Conservation (phyloP, 2,797 vertebrate genomes). For the Sciaenops ocellatus region DNA sequence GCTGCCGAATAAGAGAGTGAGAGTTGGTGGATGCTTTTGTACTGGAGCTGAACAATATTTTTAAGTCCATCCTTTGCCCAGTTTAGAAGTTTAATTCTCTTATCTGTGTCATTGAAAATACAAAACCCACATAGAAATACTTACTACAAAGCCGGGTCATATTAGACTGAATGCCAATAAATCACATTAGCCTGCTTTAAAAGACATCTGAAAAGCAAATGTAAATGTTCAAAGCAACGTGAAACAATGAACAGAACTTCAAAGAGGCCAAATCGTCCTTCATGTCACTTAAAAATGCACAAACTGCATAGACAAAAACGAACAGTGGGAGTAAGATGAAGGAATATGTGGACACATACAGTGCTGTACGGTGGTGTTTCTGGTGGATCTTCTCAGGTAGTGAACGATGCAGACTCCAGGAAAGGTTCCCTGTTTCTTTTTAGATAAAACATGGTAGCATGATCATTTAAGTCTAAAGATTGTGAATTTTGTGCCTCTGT, state of each 20-base stretch:
- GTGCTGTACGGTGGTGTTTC: neutral
- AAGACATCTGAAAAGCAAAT: neutral
- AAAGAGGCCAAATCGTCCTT: neutral
- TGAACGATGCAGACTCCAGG: neutral
- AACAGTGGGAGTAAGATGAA: neutral
- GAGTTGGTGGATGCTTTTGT: conserved; percentile 20
- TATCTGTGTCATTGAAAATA: neutral
- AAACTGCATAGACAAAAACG: neutral
- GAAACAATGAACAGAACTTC: neutral
- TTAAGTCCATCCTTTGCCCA: conserved; percentile 1
- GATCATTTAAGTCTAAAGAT: too few relatives aligned
- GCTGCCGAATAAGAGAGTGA: neutral
- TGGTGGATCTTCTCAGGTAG: neutral
- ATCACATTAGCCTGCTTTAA: neutral
- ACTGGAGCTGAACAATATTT: conserved; percentile 12
- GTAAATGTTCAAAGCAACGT: too few relatives aligned
- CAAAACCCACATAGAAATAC: neutral
- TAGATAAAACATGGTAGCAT: too few relatives aligned
- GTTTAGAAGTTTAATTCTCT: neutral
- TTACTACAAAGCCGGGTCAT: neutral
- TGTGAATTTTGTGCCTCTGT: too few relatives aligned
- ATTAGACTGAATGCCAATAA: neutral
- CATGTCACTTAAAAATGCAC: neutral
- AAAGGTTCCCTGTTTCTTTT: too few relatives aligned
- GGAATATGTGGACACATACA: neutral